phyloP scores from a whole-genome alignment of 2,113 vertebrate genomes.

The Rhagologus leucostigma region DNA sequence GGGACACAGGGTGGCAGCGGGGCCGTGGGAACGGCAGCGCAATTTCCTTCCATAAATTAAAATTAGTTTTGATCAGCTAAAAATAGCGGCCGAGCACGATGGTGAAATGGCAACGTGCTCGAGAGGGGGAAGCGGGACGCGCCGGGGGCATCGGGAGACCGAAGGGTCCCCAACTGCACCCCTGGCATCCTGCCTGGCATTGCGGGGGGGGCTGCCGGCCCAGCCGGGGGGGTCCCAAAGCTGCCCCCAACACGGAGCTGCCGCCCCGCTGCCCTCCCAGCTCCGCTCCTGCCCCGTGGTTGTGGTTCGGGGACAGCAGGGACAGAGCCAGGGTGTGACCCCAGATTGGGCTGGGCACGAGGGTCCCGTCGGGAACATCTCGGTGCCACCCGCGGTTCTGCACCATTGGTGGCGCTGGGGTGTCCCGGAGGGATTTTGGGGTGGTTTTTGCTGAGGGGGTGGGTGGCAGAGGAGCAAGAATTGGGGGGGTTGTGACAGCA shows the following conservation, averaged over 20 bases:
- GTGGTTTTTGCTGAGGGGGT: neutral
- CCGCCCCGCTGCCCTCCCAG: fast-evolving
- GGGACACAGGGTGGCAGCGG: slow-evolving; percentile 56
- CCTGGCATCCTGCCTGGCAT: fast-evolving
- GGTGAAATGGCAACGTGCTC: slow-evolving; percentile 18
- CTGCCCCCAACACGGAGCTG: fast-evolving
- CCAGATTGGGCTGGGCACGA: fast-evolving
- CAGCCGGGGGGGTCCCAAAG: fast-evolving
- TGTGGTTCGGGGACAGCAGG: neutral
- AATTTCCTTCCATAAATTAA: slow-evolving; percentile 78
- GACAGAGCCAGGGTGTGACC: neutral
- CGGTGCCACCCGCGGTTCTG: neutral
- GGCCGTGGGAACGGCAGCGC: slow-evolving; percentile 83
- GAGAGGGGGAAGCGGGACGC: neutral
- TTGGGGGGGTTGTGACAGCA: fast-evolving
- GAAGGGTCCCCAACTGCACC: fast-evolving
- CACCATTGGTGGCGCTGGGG: fast-evolving
- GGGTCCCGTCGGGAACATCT: neutral
- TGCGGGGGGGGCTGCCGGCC: fast-evolving
- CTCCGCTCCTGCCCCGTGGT: fast-evolving
- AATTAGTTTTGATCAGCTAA: slow-evolving; percentile 73
- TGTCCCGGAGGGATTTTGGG: neutral
- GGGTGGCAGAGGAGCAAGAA: no score
- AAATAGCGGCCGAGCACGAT: slow-evolving; percentile 68
- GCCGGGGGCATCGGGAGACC: neutral